These are phyloP conservation scores for Amphimedon queenslandica DNA, from an alignment of 37 sponge, comb jelly and placozoan genomes.

Conservation along the genomic window DNA sequence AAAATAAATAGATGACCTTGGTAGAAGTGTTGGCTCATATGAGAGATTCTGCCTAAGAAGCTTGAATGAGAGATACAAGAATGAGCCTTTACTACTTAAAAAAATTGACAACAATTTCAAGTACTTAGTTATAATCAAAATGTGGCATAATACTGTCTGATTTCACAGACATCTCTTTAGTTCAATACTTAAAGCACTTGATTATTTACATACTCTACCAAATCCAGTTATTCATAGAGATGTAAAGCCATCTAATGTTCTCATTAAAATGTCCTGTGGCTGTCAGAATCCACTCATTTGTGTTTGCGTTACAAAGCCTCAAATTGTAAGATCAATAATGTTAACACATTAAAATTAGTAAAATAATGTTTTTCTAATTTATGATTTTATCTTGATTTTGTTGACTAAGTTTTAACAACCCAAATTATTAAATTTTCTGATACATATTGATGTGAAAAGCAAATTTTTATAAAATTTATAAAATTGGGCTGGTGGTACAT, in stretches of 20 bases:
- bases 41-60: neutral
- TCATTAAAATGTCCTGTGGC: neutral
- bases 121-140: neutral
- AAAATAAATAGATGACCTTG: conserved; percentile 2
- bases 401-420: too few species aligned
- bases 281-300: neutral
- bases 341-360: too few species aligned
- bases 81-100: neutral
- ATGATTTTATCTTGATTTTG: too few species aligned
- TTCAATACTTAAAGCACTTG: neutral
- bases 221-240: neutral
- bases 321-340: neutral
- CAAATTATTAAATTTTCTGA: too few species aligned
- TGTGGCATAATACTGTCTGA: neutral
- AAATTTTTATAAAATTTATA: too few species aligned
- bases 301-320: conserved; percentile 3
- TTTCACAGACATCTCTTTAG: neutral
- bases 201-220: neutral
- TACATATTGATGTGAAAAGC: too few species aligned
- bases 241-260: conserved; percentile 11
- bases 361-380: too few species aligned
- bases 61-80: neutral
- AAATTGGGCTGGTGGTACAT: too few species aligned
- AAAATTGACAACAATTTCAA: neutral
- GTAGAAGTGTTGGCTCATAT: neutral